Conservation (phyloP, 2,797 vertebrate genomes). For the Helostoma temminkii region DNA sequence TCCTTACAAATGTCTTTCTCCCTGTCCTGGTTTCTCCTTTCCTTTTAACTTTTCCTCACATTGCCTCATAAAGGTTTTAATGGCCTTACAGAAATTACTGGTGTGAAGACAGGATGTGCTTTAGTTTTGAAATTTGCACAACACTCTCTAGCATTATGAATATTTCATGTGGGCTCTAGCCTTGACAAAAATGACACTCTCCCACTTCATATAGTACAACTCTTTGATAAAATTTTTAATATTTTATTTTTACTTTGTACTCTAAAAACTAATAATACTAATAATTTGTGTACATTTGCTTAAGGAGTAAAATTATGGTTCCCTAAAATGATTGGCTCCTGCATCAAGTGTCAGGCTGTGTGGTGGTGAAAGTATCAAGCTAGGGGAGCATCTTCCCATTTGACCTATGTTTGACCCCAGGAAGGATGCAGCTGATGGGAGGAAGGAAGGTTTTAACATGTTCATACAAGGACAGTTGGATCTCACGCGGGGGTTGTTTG, state of each 20-base stretch:
- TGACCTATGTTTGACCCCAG: conserved; percentile 66
- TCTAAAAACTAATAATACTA: too few relatives aligned
- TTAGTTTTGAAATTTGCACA: background rate
- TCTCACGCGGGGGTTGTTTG: conserved; percentile 45
- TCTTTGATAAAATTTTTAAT: too few relatives aligned
- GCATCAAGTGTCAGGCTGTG: background rate
- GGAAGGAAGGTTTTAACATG: conserved; percentile 60
- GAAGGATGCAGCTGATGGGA: conserved; percentile 67
- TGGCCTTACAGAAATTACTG: background rate
- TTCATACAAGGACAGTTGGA: conserved; percentile 42
- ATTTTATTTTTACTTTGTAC: too few relatives aligned
- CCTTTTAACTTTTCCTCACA: background rate
- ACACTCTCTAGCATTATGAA: background rate
- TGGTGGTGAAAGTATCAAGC: conserved; percentile 9
- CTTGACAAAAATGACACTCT: too few relatives aligned
- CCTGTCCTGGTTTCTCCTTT: background rate
- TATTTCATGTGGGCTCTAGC: too few relatives aligned
- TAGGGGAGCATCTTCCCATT: conserved; percentile 29
- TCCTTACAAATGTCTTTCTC: background rate
- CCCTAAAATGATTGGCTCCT: too few relatives aligned
- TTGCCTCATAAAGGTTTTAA: background rate
- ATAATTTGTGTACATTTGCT: background rate
- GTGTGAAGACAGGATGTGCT: background rate
- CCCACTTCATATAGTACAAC: too few relatives aligned
- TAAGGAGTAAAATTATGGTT: background rate